A percentile compares a stretch with the other conserved stretches of the same genome.
phyloP scores from a whole-genome alignment of 2,797 vertebrate genomes.

The Capromys pilorides region DNA sequence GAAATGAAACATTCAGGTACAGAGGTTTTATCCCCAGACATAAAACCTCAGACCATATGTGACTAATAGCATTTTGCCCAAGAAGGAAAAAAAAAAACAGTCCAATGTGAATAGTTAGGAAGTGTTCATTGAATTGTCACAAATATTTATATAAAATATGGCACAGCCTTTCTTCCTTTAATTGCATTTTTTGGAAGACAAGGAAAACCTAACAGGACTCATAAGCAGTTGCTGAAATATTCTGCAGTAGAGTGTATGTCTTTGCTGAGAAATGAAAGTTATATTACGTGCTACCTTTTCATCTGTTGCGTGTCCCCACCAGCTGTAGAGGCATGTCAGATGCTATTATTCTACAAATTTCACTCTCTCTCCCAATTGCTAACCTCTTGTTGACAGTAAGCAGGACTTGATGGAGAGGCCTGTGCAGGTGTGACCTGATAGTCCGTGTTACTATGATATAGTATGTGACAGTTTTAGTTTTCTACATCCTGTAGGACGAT shows the following conservation, averaged over 20 bases:
- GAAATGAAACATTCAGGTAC: neutral
- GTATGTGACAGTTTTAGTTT: slow-evolving; percentile 75
- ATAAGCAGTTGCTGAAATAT: slow-evolving; percentile 66
- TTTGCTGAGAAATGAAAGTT: slow-evolving; percentile 74
- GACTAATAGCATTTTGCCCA: neutral
- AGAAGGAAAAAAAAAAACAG: neutral
- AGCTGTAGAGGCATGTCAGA: slow-evolving; percentile 73
- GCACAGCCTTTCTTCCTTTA: slow-evolving; percentile 56
- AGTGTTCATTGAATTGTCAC: slow-evolving; percentile 47
- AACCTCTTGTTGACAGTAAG: slow-evolving; percentile 82
- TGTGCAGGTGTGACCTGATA: slow-evolving; percentile 43
- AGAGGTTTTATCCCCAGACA: neutral
- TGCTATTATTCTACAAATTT: slow-evolving; percentile 68
- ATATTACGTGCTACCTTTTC: slow-evolving; percentile 76
- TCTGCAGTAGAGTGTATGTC: slow-evolving; percentile 26
- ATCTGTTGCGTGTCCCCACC: slow-evolving; percentile 69
- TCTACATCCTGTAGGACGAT: slow-evolving; percentile 73
- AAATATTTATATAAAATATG: slow-evolving; percentile 58
- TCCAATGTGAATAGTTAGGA: slow-evolving; percentile 32
- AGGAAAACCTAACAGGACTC: slow-evolving; percentile 46
- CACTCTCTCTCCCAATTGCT: slow-evolving; percentile 58
- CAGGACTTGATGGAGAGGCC: slow-evolving; percentile 75
- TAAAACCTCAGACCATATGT: neutral
- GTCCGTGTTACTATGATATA: slow-evolving; percentile 46
- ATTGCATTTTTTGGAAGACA: slow-evolving; percentile 71